These are phyloP conservation scores for Danio jaintianensis DNA, from an alignment of 2,797 vertebrate genomes.

Conservation along the genomic window DNA sequence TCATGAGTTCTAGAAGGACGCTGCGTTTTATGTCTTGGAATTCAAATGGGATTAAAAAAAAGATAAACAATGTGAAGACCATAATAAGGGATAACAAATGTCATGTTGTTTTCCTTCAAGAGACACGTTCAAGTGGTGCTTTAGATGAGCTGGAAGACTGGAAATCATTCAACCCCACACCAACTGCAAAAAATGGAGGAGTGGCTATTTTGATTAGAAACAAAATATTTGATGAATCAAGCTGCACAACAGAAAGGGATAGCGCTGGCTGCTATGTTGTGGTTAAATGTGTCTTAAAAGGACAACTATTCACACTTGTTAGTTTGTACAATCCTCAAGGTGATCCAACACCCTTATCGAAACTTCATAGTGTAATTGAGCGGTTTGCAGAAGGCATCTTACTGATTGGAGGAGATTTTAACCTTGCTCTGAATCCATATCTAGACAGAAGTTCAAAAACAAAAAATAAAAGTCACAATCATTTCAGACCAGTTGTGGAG, in stretches of 20 bases:
- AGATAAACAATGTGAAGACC: rapidly evolving
- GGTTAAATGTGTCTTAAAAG: slow-evolving; percentile 4
- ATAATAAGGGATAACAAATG: neutral
- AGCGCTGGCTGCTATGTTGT: neutral
- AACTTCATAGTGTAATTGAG: neutral
- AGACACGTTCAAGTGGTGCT: neutral
- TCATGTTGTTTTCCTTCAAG: slow-evolving; percentile 1
- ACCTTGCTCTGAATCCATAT: slow-evolving; percentile 5
- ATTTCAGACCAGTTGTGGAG: neutral
- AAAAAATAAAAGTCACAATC: neutral
- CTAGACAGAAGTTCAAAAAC: slow-evolving; percentile 4
- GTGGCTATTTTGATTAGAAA: slow-evolving; percentile 11
- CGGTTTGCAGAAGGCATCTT: slow-evolving; percentile 6
- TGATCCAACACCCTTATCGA: neutral
- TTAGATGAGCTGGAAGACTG: neutral
- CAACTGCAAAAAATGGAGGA: neutral
- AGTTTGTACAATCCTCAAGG: neutral
- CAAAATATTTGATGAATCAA: neutral
- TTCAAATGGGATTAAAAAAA: neutral
- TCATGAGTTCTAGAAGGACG: neutral
- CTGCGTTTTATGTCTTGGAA: neutral
- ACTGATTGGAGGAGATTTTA: slow-evolving; percentile 24
- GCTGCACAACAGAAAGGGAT: too few species aligned
- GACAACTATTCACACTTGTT: neutral
- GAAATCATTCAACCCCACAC: neutral